Evolutionary conservation across 2,888 invertebrate genomes (phyloP), one percentile per base, ranked within the genome.

Genomic region (Eulithis testata): DNA sequence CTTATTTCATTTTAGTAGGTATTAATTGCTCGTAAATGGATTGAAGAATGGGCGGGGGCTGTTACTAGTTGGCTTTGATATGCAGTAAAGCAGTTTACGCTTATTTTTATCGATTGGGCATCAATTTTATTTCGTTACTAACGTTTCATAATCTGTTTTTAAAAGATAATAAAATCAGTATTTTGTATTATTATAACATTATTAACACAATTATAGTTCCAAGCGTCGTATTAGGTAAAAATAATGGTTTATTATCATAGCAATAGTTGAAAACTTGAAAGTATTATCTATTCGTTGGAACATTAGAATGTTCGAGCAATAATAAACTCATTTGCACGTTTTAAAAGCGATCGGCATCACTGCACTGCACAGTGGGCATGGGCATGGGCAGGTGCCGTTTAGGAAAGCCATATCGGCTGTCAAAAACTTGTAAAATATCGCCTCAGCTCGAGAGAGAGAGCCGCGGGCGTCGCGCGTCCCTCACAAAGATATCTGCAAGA

Each of bases 401-500:
- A 91, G 91, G 89, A 92, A 93, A 94, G 94, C 94, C 94, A 94
- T 94, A 94, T 90, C 91, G 90, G 87, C 93, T 94, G 95, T 95
- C 95, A 94, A 94, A 94, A 94, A 94, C 94, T 94, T 94, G 94
- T 95, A 94, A 95, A 95, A 94, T 95, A 95, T 95, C 91, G 94
- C 91, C 89, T 87, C 86, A 86, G 86, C 90, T 89, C 90, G 90
- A 87, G 81, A 78, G 78, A 78, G 78, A 79, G 78, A 74, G 83
- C 85, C 83, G 81, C 84, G 82, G 84, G 85, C 89, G 86, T 84
- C 61, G 68, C 82, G 87, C 86, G 88, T 87, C 88, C 83, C 88
- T 88, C 89, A 89, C 89, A 88, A 89, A 89, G 89, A 91, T 91
- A 91, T 90, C 91, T 89, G 81, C 76, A 88, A 93, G 92, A 93